These are phyloP conservation scores for Mactra quadrangularis DNA, from an alignment of 1,140 invertebrate genomes.

Conservation along the genomic window DNA sequence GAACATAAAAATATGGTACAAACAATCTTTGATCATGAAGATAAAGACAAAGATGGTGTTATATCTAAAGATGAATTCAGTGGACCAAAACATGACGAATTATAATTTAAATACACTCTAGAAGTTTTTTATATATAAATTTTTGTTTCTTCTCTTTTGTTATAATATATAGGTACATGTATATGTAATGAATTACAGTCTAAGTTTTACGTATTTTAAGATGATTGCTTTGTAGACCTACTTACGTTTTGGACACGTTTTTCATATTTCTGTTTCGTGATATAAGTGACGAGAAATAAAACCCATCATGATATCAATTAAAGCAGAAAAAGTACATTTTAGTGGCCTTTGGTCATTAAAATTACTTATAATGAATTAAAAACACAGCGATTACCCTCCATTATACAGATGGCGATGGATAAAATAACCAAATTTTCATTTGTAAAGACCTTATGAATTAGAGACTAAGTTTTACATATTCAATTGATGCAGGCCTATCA, in stretches of 20 bases:
- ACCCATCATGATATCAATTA: neutral
- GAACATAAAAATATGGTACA: conserved; percentile 97
- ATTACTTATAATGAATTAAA: too few relatives aligned
- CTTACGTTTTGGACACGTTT: neutral
- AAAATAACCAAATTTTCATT: too few relatives aligned
- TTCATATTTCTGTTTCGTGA: neutral
- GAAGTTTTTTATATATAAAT: neutral
- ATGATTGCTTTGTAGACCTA: neutral
- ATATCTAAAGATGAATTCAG: conserved; percentile 98
- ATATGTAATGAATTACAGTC: neutral
- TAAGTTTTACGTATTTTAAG: neutral
- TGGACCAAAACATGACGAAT: conserved; percentile 98
- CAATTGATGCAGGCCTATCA: too few relatives aligned
- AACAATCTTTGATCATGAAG: conserved; percentile 98
- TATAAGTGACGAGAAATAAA: too few relatives aligned
- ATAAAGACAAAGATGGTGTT: conserved; percentile 87
- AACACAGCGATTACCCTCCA: too few relatives aligned
- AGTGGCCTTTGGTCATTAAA: neutral
- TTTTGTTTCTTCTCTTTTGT: neutral
- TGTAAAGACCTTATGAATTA: too few relatives aligned
- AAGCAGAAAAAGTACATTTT: neutral
- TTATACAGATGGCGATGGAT: too few relatives aligned
- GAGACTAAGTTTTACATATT: too few relatives aligned
- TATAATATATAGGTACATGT: neutral
- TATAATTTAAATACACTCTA: conserved; percentile 86